Percentiles rank a stretch among this genome's conserved stretches.
These are phyloP conservation scores for Xiphophorus birchmanni DNA, from an alignment of 2,797 vertebrate genomes.

Conservation along the genomic window DNA sequence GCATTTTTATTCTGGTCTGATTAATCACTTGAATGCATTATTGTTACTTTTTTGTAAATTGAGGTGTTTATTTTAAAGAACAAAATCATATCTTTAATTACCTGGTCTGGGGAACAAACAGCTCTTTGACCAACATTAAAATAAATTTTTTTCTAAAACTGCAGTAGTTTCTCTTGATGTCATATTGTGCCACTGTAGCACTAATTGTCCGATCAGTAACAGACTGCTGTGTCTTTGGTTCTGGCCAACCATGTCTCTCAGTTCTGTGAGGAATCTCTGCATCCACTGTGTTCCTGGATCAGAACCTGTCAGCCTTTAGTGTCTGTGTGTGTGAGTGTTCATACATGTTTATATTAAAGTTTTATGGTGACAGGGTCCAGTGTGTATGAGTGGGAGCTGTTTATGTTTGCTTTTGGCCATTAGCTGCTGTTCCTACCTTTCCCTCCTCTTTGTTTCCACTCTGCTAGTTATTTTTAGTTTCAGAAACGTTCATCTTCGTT, in stretches of 20 bases:
- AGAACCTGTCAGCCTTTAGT: slow-evolving; percentile 55
- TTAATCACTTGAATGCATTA: neutral
- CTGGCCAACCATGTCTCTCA: slow-evolving; percentile 56
- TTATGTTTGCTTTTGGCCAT: neutral
- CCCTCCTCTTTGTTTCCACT: neutral
- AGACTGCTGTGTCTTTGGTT: slow-evolving; percentile 33
- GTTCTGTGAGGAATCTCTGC: slow-evolving; percentile 54
- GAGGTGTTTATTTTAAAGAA: neutral
- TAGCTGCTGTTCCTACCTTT: neutral
- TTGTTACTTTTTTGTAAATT: neutral
- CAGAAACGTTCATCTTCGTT: neutral
- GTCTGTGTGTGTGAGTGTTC: slow-evolving; percentile 44
- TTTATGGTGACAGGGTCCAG: slow-evolving; percentile 66
- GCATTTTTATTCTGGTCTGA: neutral
- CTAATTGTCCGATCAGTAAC: slow-evolving; percentile 55
- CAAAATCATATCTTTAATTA: neutral
- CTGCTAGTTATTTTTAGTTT: neutral
- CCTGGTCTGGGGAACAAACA: neutral
- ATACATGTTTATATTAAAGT: slow-evolving; percentile 38
- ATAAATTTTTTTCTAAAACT: neutral
- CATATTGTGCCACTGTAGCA: slow-evolving; percentile 20
- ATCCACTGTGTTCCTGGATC: slow-evolving; percentile 55
- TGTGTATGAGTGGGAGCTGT: slow-evolving; percentile 31
- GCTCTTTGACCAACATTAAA: neutral
- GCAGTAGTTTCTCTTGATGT: neutral